Base-by-base conservation (phyloP, 92 coral and sea anemone species). In the Paramuricea clavata region DNA sequence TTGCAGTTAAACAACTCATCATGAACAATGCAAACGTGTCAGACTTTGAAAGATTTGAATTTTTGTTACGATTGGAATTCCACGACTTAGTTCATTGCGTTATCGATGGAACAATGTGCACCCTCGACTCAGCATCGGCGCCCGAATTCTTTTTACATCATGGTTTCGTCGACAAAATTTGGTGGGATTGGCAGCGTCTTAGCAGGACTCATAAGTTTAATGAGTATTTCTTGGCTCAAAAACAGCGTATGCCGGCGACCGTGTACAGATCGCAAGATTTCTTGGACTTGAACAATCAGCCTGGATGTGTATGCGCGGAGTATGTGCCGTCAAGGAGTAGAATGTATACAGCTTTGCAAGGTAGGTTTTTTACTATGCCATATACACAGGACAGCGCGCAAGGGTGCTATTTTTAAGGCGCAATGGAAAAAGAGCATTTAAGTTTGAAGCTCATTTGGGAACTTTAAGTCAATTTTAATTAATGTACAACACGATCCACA, bases 61-160 rank as follows among this genome's bases (percentile, higher is more conserved):
- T 30, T 0, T 33, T 54, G 0, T 57, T 93, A 25, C 83, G 95
- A 0, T 76, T 49, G 15, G 74, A 73, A 6, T 84, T 87, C 44
- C 95, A 93, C 56, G 56, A 81, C 8, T 39, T n/a, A 7, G 81
- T 93, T 26, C 95, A 93, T 72, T 86, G 87, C 80, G 67, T 87
- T 10, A 87, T 93, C 6, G 92, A 85, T 28, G 92, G 88, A 3
- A 59, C 73, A 17, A 93, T 93, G 95, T 69, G 86, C 16, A 60
- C 83, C 44, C 56, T 34, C 42, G 15, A 22, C 8, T 23, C 76
- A 35, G 83, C 95, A 5, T 75, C 91, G 17, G 88, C 98, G 12
- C 98, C 98, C 0, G 98, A 95, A 89, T 93, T 95, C 74, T 85
- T 85, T 80, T 86, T 95, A 11, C 98, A 95, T 59, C 98, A 95